Conservation (phyloP, 2,113 vertebrate genomes). For the Rattus rattus region DNA sequence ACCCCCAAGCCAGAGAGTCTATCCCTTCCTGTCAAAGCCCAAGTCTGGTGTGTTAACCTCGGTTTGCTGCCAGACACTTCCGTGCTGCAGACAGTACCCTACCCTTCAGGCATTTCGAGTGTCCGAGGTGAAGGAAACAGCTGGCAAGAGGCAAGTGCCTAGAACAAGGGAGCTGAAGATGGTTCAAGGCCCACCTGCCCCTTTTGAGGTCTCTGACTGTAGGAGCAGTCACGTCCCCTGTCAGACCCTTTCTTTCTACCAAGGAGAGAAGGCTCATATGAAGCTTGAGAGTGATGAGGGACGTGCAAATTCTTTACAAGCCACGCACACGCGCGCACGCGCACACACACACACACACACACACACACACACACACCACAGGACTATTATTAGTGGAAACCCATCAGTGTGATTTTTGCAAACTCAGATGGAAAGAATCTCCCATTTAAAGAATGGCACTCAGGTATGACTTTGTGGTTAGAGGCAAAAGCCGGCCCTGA, state of each 20-base stretch:
- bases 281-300: slow-evolving; percentile 1
- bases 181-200: background rate
- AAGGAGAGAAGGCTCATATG: background rate
- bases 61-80: background rate
- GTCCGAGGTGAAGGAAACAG: background rate
- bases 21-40: slow-evolving; percentile 12
- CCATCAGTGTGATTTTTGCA: slow-evolving; percentile 53
- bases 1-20: background rate
- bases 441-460: slow-evolving; percentile 73
- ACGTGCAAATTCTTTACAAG: slow-evolving; percentile 23
- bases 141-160: background rate
- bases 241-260: background rate
- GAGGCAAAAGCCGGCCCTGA: slow-evolving; percentile 55
- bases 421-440: slow-evolving; percentile 73
- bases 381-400: slow-evolving; percentile 62
- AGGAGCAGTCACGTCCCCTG: background rate
- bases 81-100: background rate
- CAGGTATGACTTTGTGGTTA: slow-evolving; percentile 77
- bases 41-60: background rate
- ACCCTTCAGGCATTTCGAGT: background rate
- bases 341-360: too few species aligned
- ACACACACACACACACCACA: background rate
- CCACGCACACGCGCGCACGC: too few species aligned
- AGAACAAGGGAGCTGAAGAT: background rate
- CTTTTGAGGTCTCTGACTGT: background rate